Base-by-base conservation (phyloP, 1,140 invertebrate species). In the Doryteuthis pealeii region DNA sequence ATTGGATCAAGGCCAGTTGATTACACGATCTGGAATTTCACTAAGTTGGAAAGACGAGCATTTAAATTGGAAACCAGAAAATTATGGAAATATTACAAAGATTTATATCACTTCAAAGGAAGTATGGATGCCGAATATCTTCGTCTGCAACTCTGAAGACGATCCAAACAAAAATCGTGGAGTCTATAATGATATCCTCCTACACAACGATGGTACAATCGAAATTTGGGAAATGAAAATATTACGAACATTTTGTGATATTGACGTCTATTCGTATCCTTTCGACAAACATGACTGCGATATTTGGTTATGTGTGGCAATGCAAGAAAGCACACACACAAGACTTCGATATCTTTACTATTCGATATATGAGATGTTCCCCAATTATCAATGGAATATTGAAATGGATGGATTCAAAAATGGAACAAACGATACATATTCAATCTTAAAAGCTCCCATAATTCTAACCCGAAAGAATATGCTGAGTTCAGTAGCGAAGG, bases 101-200 rank as follows among this genome's bases (percentile, higher is more conserved):
- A 83, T 90, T 26, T 81, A 88, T 33, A 73, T 90, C 1, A 84
- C 88, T 1, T 81, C 86, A n/a, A 77, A 78, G 10, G 82, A 87
- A 65, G 86, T 89, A 62, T 89, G 89, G 89, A 86, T 85, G n/a
- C 89, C 89, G 1, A 89, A 89, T 74, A 88, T 89, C 77, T 82
- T 86, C 2, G 75, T 88, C 4, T 88, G 88, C 76, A 87, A 86
- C 90, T 2, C 54, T 5, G 26, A n/a, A 28, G 26, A 62, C 5
- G 54, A 62, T 14, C 6, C 54, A 12, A 28, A 62, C 18, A 28
- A 22, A 18, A 40, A 40, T 5, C 6, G 6, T 5, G 54, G 18
- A 0, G 26, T 2, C 54, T 12, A 14, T 62, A 6, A 4, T 2
- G 54, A 62, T 14, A 28, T 62, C 18, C 18, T 5, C 0, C 5